A percentile compares a stretch with the other conserved stretches of the same genome.
These are phyloP conservation scores for Scelioninae gen. 1 DNA, from an alignment of 2,888 invertebrate genomes.

Conservation along the genomic window DNA sequence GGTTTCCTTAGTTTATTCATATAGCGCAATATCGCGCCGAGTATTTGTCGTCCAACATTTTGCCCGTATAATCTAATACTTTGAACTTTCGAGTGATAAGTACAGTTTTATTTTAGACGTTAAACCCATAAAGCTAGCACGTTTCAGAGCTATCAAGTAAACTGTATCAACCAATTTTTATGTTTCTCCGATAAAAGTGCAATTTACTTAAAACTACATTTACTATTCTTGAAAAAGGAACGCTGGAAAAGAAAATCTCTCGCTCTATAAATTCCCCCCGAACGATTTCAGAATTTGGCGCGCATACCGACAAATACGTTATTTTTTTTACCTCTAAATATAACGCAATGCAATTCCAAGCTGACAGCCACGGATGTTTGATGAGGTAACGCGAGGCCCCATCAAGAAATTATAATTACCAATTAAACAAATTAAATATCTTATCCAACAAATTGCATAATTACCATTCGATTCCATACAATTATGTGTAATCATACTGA, in stretches of 20 bases:
- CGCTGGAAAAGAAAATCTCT: conserved; percentile 44
- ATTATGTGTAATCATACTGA: conserved; percentile 39
- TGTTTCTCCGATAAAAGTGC: conserved; percentile 70
- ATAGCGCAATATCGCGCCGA: conserved; percentile 36
- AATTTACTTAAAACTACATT: conserved; percentile 71
- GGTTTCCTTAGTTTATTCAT: conserved; percentile 46
- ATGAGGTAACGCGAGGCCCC: neutral
- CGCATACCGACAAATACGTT: conserved; percentile 25
- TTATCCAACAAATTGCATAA: conserved; percentile 37
- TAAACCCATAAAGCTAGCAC: conserved; percentile 65
- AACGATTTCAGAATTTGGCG: conserved; percentile 53
- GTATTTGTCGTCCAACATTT: conserved; percentile 61
- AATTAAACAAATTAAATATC: conserved; percentile 50
- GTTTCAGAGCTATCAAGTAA: conserved; percentile 68
- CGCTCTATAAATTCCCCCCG: conserved; percentile 55
- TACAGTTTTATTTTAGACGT: conserved; percentile 67
- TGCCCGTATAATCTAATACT: conserved; percentile 62
- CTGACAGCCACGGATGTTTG: neutral
- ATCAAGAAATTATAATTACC: conserved; percentile 41
- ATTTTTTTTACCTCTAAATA: conserved; percentile 13
- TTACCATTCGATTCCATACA: conserved; percentile 16
- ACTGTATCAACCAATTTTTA: conserved; percentile 70
- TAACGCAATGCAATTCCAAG: neutral
- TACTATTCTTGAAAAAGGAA: conserved; percentile 61
- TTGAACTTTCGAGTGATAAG: conserved; percentile 68